These are phyloP conservation scores for Polydrusus cervinus DNA, from an alignment of 2,888 invertebrate genomes.

Conservation along the genomic window DNA sequence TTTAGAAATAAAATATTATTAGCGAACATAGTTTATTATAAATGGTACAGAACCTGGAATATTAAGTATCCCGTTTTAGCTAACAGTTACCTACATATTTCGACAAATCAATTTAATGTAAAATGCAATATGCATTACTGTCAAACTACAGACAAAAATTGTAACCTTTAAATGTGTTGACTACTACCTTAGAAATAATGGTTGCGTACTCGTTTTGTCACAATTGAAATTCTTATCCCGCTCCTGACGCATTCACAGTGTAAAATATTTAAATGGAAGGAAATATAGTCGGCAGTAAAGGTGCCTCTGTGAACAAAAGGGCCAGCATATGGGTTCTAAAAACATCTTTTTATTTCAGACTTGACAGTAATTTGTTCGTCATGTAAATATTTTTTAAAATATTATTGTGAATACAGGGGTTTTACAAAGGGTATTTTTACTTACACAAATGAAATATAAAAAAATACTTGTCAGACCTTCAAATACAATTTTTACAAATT, in stretches of 20 bases:
- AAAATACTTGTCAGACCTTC: no score
- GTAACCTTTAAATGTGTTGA: background rate
- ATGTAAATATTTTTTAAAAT: no score
- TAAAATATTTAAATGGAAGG: slow-evolving; percentile 10
- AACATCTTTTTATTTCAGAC: background rate
- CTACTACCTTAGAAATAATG: background rate
- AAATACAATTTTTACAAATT: no score
- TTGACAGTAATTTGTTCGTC: background rate
- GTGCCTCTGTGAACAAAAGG: background rate
- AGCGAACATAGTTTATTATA: no score
- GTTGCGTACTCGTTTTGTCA: background rate
- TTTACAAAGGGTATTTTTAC: no score
- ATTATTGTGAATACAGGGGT: no score
- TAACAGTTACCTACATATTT: no score
- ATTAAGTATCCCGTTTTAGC: no score
- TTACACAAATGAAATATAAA: no score
- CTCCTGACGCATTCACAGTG: background rate
- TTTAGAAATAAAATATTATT: no score
- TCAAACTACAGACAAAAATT: no score
- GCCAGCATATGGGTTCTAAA: background rate
- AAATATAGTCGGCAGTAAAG: slow-evolving; percentile 3
- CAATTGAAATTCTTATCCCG: background rate
- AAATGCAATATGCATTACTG: background rate
- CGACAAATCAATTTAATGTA: background rate
- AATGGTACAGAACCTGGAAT: no score